Percentiles rank a stretch among this genome's conserved stretches.
Evolutionary conservation across 2,888 invertebrate species (phyloP).

Genomic region (Stratiomys singularior): DNA sequence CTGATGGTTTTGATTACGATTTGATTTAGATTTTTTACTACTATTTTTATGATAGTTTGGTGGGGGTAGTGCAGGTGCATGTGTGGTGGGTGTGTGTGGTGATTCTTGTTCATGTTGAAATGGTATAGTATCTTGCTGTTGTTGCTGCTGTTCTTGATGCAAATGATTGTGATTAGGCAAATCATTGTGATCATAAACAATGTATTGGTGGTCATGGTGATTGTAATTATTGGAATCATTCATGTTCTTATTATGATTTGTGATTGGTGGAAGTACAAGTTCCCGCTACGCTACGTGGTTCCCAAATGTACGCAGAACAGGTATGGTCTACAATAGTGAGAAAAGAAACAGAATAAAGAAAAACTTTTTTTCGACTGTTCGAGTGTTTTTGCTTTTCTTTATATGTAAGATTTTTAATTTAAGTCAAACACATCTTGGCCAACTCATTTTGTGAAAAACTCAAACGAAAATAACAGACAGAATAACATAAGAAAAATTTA

Average conservation of each 20-base stretch:
- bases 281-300: constrained; percentile 67
- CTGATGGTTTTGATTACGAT: constrained; percentile 46
- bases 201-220: constrained; percentile 54
- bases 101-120: constrained; percentile 48
- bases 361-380: constrained; percentile 47
- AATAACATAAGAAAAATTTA: too few species aligned
- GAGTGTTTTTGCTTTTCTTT: background rate
- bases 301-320: constrained; percentile 66
- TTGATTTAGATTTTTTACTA: constrained; percentile 48
- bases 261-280: constrained; percentile 59
- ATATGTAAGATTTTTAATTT: background rate
- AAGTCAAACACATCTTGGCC: background rate
- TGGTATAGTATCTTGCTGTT: constrained; percentile 8
- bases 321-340: constrained; percentile 62
- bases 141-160: constrained; percentile 55
- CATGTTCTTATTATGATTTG: constrained; percentile 50
- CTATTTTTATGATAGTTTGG: constrained; percentile 54
- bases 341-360: constrained; percentile 54
- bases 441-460: too few species aligned
- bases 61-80: constrained; percentile 53
- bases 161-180: constrained; percentile 52
- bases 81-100: constrained; percentile 57
- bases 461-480: too few species aligned
- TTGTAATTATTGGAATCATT: constrained; percentile 53
- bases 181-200: constrained; percentile 52